Percentiles rank a stretch among this genome's conserved stretches.
Conservation (phyloP, 2,113 vertebrate genomes). For the Eolophus roseicapilla region DNA sequence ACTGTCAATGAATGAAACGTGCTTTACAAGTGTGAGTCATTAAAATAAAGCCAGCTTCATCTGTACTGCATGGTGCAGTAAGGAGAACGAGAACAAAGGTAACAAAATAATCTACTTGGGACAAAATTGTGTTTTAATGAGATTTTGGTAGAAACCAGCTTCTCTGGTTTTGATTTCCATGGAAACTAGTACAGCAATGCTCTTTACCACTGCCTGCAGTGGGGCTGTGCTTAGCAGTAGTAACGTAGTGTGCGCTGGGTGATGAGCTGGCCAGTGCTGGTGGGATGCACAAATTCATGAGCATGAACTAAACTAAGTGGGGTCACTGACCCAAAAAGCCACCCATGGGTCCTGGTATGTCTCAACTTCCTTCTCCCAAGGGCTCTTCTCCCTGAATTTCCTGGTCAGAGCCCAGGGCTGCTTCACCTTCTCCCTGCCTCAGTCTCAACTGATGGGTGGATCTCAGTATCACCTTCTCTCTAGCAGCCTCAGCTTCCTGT, state of each 20-base stretch:
- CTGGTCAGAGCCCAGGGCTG: background rate
- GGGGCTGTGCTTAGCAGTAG: background rate
- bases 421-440: background rate
- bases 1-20: background rate
- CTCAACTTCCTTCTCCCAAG: background rate
- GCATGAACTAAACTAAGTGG: background rate
- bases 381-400: background rate
- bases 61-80: background rate
- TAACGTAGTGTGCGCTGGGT: background rate
- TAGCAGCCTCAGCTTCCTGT: background rate
- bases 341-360: background rate
- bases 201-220: constrained; percentile 8
- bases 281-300: background rate
- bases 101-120: background rate
- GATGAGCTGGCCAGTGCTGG: background rate
- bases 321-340: background rate
- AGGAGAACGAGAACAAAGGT: background rate
- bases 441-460: background rate
- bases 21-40: background rate
- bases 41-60: background rate
- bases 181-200: constrained; percentile 55
- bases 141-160: constrained; percentile 49
- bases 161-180: constrained; percentile 63
- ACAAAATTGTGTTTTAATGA: background rate
- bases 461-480: background rate